phyloP scores from a whole-genome alignment of 2,797 vertebrate species.

The Myoxocephalus aenaeus region DNA sequence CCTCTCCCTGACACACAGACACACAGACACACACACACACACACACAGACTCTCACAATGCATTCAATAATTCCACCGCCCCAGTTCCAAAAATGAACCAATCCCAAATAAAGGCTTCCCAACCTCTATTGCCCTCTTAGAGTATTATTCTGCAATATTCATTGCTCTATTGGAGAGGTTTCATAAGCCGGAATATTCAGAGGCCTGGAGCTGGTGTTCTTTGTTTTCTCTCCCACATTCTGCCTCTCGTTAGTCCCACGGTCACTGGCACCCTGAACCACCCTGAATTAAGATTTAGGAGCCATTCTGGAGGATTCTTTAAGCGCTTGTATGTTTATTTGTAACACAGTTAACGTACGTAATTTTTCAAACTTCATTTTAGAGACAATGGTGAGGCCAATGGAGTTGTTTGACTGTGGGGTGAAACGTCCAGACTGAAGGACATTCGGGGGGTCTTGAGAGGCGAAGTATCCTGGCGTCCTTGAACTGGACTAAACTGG shows the following conservation, averaged over 20 bases:
- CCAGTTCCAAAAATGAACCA: slow-evolving; percentile 36
- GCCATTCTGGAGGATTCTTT: not conserved
- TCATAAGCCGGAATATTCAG: slow-evolving; percentile 57
- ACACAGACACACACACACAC: not conserved
- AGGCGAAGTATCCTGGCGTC: too few relatives aligned
- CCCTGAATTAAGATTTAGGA: not conserved
- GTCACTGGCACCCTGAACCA: not conserved
- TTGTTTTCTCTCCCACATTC: not conserved
- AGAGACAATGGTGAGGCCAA: too few relatives aligned
- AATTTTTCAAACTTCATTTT: not conserved
- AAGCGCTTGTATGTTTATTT: not conserved
- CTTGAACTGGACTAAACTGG: too few relatives aligned
- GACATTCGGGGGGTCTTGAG: too few relatives aligned
- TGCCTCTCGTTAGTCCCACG: slow-evolving; percentile 11
- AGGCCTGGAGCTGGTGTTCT: slow-evolving; percentile 22
- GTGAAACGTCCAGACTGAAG: too few relatives aligned
- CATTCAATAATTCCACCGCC: slow-evolving; percentile 38
- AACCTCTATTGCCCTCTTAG: slow-evolving; percentile 46
- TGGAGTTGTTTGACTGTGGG: too few relatives aligned
- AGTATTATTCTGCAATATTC: slow-evolving; percentile 47
- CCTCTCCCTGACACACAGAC: not conserved
- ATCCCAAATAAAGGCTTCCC: slow-evolving; percentile 46
- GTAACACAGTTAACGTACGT: not conserved
- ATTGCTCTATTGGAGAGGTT: slow-evolving; percentile 53
- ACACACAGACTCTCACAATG: slow-evolving; percentile 25